A percentile compares a stretch with the other conserved stretches of the same genome.
Evolutionary conservation across 2,113 vertebrate species (phyloP).

Genomic region (Ictalurus punctatus): DNA sequence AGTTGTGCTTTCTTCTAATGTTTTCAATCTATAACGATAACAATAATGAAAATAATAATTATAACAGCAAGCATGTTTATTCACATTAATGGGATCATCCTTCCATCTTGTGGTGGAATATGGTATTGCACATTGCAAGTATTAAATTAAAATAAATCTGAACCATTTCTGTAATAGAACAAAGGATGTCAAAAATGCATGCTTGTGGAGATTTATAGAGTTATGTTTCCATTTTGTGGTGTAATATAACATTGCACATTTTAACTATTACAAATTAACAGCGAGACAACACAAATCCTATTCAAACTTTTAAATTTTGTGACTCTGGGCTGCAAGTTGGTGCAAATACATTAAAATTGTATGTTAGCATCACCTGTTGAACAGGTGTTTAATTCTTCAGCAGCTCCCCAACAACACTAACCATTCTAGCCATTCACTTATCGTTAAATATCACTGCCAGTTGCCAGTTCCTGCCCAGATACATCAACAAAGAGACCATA

Average conservation of each 20-base stretch:
- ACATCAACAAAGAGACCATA: too few relatives aligned
- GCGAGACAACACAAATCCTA: too few relatives aligned
- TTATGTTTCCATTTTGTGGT: background rate
- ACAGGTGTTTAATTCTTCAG: background rate
- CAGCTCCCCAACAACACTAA: too few relatives aligned
- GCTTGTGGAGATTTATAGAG: background rate
- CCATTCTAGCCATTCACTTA: too few relatives aligned
- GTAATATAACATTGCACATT: background rate
- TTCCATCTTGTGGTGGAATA: background rate
- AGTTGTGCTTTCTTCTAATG: slow-evolving; percentile 97
- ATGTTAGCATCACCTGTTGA: background rate
- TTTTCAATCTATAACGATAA: slow-evolving; percentile 84
- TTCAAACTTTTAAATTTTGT: too few relatives aligned
- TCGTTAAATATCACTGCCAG: too few relatives aligned
- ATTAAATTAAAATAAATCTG: background rate
- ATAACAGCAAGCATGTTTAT: background rate
- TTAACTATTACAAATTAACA: background rate
- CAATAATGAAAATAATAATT: too few relatives aligned
- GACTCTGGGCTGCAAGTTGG: too few relatives aligned
- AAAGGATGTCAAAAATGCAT: background rate
- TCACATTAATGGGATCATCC: background rate
- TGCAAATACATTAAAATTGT: too few relatives aligned
- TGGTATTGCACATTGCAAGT: background rate
- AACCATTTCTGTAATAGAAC: background rate
- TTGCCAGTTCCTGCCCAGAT: too few relatives aligned